Evolutionary conservation across 2,797 vertebrate species (phyloP).

Genomic region (Diceros bicornis): DNA sequence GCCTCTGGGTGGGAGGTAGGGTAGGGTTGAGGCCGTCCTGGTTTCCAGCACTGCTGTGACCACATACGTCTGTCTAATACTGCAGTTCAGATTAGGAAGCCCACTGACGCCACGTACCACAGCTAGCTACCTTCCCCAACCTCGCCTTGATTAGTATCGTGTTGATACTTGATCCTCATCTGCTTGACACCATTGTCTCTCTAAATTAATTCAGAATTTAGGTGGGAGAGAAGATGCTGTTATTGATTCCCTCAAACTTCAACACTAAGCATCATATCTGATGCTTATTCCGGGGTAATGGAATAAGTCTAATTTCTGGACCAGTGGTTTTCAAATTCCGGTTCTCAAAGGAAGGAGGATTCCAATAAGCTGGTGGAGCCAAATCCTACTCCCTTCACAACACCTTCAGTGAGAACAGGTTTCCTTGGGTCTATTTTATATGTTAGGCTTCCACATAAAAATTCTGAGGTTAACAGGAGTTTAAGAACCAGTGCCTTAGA

Average conservation of each 20-base stretch:
- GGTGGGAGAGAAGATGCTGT: background rate
- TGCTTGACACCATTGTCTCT: slow-evolving; percentile 29
- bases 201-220: background rate
- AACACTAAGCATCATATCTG: background rate
- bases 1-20: background rate
- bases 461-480: background rate
- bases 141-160: background rate
- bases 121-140: background rate
- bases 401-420: background rate
- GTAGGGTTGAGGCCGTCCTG: background rate
- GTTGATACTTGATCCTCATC: background rate
- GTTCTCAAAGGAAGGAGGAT: background rate
- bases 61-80: background rate
- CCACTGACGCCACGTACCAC: background rate
- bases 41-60: background rate
- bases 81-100: background rate
- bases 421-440: background rate
- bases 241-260: background rate
- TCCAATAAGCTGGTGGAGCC: background rate
- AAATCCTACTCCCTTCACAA: background rate
- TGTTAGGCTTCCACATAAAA: background rate
- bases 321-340: background rate
- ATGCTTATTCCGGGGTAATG: background rate
- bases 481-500: background rate
- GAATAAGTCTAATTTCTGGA: background rate